phyloP scores from a whole-genome alignment of 2,113 vertebrate species.

The Ptilonorhynchus violaceus region DNA sequence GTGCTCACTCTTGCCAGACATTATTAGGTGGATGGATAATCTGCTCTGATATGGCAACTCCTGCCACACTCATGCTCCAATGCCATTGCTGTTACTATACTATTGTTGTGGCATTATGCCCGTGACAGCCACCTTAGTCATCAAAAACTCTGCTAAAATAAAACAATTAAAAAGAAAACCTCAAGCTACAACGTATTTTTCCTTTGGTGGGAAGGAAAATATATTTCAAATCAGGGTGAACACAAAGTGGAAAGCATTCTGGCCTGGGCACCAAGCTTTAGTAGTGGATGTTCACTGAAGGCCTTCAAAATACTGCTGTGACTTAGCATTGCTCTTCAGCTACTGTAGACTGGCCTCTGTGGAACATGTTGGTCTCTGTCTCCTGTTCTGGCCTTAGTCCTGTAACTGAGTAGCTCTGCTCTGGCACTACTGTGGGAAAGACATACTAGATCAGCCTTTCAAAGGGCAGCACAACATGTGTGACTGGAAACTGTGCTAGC shows the following conservation, averaged over 20 bases:
- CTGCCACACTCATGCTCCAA: not conserved
- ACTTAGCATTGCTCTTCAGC: not conserved
- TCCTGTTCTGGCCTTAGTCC: not conserved
- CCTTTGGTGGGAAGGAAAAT: not conserved
- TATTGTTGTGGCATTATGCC: not conserved
- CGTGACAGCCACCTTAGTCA: not conserved
- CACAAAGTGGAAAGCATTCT: not conserved
- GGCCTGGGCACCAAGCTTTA: not conserved
- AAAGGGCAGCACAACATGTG: not conserved
- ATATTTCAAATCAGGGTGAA: not conserved
- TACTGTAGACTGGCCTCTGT: not conserved
- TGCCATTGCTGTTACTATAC: not conserved
- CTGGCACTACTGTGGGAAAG: not conserved
- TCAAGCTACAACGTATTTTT: not conserved
- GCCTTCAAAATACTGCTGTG: not conserved
- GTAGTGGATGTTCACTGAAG: not conserved
- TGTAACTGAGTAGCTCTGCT: not conserved
- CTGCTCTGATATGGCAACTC: not conserved
- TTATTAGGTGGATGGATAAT: not conserved
- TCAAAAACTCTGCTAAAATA: not conserved
- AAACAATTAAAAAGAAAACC: not conserved
- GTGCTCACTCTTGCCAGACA: not conserved
- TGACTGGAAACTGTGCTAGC: not conserved
- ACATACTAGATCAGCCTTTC: not conserved
- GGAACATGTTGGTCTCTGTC: not conserved